Conservation (phyloP, 2,888 invertebrate species). For the Pseudococcus jackbeardsleyi region DNA sequence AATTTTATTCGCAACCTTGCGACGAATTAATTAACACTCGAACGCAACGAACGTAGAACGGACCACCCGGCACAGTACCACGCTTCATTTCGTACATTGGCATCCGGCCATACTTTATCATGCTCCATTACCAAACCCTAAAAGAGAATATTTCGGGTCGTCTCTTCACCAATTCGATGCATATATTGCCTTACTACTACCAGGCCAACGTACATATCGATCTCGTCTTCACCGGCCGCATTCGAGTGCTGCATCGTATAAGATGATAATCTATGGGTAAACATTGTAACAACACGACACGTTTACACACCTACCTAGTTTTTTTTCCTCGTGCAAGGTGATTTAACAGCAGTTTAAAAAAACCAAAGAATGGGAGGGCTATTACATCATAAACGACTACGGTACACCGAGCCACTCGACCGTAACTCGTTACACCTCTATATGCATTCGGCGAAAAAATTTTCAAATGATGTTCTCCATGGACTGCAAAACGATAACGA, state of each 20-base stretch:
- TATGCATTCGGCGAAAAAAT: conserved; percentile 4
- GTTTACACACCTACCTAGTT: conserved; percentile 37
- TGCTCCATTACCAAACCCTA: conserved; percentile 24
- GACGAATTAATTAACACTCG: conserved; percentile 31
- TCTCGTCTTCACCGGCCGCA: neutral
- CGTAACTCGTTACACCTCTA: conserved; percentile 39
- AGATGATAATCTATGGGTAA: neutral
- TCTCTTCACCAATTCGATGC: neutral
- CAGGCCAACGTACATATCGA: neutral
- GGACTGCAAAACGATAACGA: neutral
- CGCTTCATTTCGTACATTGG: conserved; percentile 27
- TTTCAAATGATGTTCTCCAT: neutral
- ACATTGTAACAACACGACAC: conserved; percentile 46
- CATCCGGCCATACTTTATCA: conserved; percentile 23
- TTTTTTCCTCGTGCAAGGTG: conserved; percentile 48
- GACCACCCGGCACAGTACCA: conserved; percentile 22
- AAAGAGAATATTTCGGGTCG: neutral
- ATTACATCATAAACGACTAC: conserved; percentile 27
- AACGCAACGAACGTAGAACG: conserved; percentile 21
- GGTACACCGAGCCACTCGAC: neutral
- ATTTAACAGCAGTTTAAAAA: neutral
- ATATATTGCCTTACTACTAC: neutral
- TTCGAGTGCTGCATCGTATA: neutral
- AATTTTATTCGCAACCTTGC: conserved; percentile 29
- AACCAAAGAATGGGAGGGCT: neutral